These are phyloP conservation scores for Tipula unca DNA, from an alignment of 2,888 invertebrate species.

Conservation along the genomic window DNA sequence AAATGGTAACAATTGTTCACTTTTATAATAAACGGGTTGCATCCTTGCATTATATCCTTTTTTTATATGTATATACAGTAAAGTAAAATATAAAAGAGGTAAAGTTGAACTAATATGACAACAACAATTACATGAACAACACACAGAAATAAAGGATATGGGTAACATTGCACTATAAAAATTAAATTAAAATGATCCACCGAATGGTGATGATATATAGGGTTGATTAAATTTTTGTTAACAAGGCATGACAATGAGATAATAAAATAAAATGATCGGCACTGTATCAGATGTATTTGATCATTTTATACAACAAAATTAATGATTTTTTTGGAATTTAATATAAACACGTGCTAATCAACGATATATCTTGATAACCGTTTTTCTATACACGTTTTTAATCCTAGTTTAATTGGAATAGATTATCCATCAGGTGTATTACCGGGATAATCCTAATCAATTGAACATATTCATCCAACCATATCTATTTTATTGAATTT, in stretches of 20 bases:
- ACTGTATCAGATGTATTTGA: slow-evolving; percentile 17
- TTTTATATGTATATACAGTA: neutral
- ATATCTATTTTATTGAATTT: too few relatives aligned
- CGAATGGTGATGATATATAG: slow-evolving; percentile 16
- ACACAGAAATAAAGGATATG: neutral
- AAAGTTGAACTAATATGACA: slow-evolving; percentile 18
- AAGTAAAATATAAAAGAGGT: neutral
- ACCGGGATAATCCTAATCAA: slow-evolving; percentile 8
- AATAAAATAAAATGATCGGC: neutral
- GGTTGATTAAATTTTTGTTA: neutral
- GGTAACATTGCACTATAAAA: neutral
- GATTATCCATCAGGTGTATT: slow-evolving; percentile 16
- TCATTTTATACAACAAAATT: neutral
- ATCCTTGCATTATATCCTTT: slow-evolving; percentile 8
- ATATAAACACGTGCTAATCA: neutral
- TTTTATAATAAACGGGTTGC: slow-evolving; percentile 14
- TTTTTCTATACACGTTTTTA: neutral
- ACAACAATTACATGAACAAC: neutral
- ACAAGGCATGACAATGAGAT: neutral
- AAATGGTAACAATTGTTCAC: slow-evolving; percentile 1
- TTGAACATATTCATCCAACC: neutral
- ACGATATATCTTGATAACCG: neutral
- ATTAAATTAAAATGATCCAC: neutral
- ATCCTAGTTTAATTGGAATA: slow-evolving; percentile 16
- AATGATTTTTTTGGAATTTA: neutral